These are phyloP conservation scores for Cyanoliseus patagonus DNA, from an alignment of 2,113 vertebrate genomes.

Conservation along the genomic window DNA sequence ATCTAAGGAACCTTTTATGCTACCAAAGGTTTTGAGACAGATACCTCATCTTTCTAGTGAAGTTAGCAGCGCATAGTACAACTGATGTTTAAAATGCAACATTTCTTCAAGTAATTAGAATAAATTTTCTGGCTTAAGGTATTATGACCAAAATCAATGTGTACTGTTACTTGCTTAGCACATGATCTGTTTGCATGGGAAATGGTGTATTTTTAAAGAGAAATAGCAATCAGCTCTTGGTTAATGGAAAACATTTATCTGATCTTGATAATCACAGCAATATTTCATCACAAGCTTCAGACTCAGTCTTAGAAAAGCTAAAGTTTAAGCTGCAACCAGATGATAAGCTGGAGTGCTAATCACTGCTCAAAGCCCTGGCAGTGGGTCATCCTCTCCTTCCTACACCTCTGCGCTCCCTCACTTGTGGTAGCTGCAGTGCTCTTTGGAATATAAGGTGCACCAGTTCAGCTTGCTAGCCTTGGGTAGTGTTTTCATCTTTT, in stretches of 20 bases:
- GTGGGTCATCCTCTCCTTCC: background rate
- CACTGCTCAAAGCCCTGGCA: background rate
- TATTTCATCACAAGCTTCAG: background rate
- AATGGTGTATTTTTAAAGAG: background rate
- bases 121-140: background rate
- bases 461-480: background rate
- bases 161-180: background rate
- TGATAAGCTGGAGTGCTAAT: background rate
- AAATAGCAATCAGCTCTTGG: background rate
- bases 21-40: background rate
- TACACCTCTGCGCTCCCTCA: accelerated
- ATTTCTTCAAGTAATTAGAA: background rate
- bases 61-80: background rate
- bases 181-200: background rate
- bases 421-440: background rate
- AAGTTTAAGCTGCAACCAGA: background rate
- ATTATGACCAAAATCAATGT: background rate
- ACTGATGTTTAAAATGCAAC: background rate
- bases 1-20: background rate
- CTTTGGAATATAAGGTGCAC: background rate
- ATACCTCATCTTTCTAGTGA: background rate
- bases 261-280: background rate
- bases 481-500: background rate
- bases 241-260: background rate
- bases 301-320: background rate